These are phyloP conservation scores for Nowickia ferox DNA, from an alignment of 2,888 invertebrate species.

Conservation along the genomic window DNA sequence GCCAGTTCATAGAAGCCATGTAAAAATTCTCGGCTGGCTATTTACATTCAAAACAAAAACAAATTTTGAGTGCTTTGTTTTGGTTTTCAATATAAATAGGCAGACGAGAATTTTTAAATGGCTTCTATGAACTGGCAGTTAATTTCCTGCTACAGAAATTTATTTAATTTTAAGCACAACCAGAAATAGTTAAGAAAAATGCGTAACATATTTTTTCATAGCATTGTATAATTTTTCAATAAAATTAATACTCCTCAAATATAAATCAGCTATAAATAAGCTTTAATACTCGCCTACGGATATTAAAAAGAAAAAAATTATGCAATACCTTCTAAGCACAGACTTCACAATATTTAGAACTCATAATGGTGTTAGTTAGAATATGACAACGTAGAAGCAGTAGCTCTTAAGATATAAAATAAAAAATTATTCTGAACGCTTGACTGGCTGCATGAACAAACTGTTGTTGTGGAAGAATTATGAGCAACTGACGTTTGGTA, in stretches of 20 bases:
- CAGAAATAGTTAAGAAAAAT: background rate
- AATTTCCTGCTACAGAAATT: conserved; percentile 30
- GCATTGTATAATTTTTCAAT: background rate
- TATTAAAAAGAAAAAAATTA: background rate
- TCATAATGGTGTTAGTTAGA: too few relatives aligned
- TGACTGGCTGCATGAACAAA: background rate
- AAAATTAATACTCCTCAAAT: background rate
- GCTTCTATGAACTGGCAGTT: too few relatives aligned
- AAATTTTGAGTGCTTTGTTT: too few relatives aligned
- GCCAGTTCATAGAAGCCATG: too few relatives aligned
- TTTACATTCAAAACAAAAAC: too few relatives aligned
- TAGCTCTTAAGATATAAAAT: background rate
- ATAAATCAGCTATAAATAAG: conserved; percentile 48
- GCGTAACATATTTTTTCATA: conserved; percentile 4
- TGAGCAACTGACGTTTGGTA: conserved; percentile 54
- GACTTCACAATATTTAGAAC: background rate
- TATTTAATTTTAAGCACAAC: background rate
- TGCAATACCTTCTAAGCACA: background rate
- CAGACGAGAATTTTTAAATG: too few relatives aligned
- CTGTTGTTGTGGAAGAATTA: conserved; percentile 25
- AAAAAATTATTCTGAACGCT: too few relatives aligned
- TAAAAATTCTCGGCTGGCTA: too few relatives aligned
- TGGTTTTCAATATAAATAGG: too few relatives aligned
- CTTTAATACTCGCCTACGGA: conserved; percentile 38
- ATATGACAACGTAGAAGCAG: background rate